Conservation (phyloP, 2,888 invertebrate genomes). For the Dendrolimus houi region DNA sequence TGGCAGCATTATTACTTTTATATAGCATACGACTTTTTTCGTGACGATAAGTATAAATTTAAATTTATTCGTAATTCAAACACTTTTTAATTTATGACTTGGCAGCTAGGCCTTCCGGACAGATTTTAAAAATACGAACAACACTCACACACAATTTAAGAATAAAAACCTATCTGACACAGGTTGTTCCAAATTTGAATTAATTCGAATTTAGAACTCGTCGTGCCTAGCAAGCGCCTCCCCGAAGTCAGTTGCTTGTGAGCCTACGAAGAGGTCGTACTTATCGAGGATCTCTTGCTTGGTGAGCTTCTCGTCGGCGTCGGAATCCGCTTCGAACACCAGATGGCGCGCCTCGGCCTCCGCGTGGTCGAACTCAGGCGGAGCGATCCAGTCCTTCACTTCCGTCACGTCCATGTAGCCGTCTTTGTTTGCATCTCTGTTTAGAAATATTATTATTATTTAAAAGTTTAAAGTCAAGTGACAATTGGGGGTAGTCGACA, state of each 20-base stretch:
- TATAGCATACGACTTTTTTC: too few species aligned
- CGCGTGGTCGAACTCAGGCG: slow-evolving; percentile 97
- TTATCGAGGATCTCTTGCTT: slow-evolving; percentile 94
- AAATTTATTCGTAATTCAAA: slow-evolving; percentile 19
- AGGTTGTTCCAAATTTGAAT: neutral
- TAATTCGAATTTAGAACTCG: slow-evolving; percentile 82
- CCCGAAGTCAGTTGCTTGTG: slow-evolving; percentile 99
- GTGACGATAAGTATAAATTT: neutral
- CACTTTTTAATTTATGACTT: slow-evolving; percentile 9
- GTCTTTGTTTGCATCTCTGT: slow-evolving; percentile 89
- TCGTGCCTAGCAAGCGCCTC: slow-evolving; percentile 96
- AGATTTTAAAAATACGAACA: neutral
- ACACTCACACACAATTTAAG: neutral
- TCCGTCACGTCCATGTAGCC: slow-evolving; percentile 93
- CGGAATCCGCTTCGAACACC: slow-evolving; percentile 94
- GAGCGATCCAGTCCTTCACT: slow-evolving; percentile 95
- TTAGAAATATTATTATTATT: too few species aligned
- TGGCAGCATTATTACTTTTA: too few species aligned
- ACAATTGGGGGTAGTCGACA: too few species aligned
- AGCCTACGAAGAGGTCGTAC: slow-evolving; percentile 98
- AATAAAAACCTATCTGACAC: neutral
- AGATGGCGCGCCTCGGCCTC: slow-evolving; percentile 97
- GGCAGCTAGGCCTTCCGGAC: too few species aligned
- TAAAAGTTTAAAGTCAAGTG: too few species aligned
- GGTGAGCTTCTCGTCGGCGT: slow-evolving; percentile 93